Conservation (phyloP, 2,113 vertebrate species). For the Engystomops pustulosus region DNA sequence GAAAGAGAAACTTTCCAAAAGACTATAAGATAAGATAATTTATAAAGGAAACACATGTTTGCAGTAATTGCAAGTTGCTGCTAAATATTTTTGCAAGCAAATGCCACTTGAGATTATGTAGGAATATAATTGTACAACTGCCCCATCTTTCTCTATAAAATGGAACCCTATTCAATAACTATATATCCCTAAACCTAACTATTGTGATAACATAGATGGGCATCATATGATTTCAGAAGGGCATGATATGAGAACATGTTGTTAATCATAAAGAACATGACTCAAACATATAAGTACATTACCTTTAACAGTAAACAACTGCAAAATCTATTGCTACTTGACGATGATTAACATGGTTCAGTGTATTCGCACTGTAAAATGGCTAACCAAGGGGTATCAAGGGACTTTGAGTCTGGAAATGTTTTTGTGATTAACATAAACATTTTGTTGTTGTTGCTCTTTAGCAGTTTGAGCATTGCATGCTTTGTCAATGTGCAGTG, state of each 20-base stretch:
- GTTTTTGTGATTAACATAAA: constrained; percentile 33
- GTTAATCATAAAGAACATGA: background rate
- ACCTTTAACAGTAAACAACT: background rate
- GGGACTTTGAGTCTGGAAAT: constrained; percentile 1
- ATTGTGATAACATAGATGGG: too few species aligned
- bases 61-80: too few species aligned
- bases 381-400: background rate
- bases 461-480: constrained; percentile 40
- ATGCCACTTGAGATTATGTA: too few species aligned
- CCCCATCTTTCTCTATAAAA: too few species aligned
- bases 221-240: too few species aligned
- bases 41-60: too few species aligned
- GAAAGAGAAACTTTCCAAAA: too few species aligned
- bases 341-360: constrained; percentile 7
- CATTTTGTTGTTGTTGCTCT: constrained; percentile 35
- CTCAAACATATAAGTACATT: background rate
- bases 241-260: background rate
- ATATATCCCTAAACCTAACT: too few species aligned
- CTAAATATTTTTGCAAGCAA: too few species aligned
- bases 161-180: too few species aligned
- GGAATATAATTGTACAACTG: too few species aligned
- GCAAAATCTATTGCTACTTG: background rate
- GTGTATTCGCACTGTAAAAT: background rate
- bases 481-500: constrained; percentile 46
- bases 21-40: too few species aligned